A percentile compares a stretch with the other conserved stretches of the same genome.
These are phyloP conservation scores for Cossypha polioptera DNA, from an alignment of 2,797 vertebrate species.

Conservation along the genomic window DNA sequence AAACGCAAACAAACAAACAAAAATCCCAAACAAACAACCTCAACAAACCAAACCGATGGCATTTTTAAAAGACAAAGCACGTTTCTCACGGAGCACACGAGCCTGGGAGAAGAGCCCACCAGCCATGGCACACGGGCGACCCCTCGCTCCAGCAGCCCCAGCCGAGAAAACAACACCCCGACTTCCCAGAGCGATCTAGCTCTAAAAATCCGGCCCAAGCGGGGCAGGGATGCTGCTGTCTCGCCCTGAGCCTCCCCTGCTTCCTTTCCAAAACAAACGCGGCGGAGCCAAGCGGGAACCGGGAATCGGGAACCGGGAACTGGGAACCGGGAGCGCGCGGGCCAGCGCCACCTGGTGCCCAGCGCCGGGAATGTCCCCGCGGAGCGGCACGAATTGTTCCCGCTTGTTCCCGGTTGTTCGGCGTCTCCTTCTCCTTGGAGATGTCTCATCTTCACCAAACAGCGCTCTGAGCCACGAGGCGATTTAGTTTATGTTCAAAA, in stretches of 20 bases:
- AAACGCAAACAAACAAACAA: too few species aligned
- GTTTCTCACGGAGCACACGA: background rate
- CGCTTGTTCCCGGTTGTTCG: too few species aligned
- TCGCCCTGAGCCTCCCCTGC: background rate
- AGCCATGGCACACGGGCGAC: background rate
- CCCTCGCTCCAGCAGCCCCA: background rate
- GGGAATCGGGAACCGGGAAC: too few species aligned
- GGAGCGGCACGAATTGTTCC: background rate
- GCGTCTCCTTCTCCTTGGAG: background rate
- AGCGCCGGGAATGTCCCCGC: background rate
- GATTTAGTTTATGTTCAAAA: background rate
- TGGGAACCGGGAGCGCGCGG: background rate
- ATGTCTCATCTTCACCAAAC: rapidly evolving
- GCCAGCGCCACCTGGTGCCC: constrained; percentile 35
- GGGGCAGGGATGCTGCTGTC: background rate
- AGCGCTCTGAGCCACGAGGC: background rate
- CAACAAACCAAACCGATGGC: background rate
- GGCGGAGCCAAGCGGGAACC: background rate
- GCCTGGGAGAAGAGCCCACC: background rate
- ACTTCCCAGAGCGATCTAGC: background rate
- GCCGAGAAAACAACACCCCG: background rate
- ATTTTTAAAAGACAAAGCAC: background rate
- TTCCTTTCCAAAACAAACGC: background rate
- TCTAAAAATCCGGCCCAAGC: background rate
- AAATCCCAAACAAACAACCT: background rate